Base-by-base conservation (phyloP, 2,113 vertebrate species). In the Dendropsophus ebraccatus region DNA sequence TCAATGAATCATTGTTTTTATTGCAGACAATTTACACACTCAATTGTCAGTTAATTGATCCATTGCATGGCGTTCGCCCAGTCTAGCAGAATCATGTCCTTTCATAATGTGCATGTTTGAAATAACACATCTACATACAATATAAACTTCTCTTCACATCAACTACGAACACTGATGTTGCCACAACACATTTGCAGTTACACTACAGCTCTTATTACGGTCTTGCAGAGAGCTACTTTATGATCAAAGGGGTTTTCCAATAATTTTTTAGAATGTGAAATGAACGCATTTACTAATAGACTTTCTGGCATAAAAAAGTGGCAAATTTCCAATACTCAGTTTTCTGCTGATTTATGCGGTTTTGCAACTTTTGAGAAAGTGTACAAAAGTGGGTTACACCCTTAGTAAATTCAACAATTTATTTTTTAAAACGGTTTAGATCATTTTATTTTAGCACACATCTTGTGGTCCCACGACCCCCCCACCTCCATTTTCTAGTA, bases 1-100 rank as follows among this genome's bases (percentile, higher is more conserved):
- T 85, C 28, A 79, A 79, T 85, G 60, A 85, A 85, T 85, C 47
- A 79, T 79, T 85, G 84, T 85, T 85, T 85, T 85, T 85, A 85
- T 85, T 78, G 83, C 83, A 78, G 56, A 50, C 60, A 54, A 69
- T 79, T 79, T 80, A 80, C 69, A 86, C 49, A 86, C 84, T 72
- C n/a, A 32, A 86, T 80, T 86, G 84, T 85, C 62, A 86, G 84
- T 80, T 80, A 86, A 86, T 49, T 80, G 76, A 80, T 86, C 84
- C 65, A 86, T 79, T 69, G 49, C 62, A 86, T 54, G 60, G 45
- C 75, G 70, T 78, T 47, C 60, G 25, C 47, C 72, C 32, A 86
- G 28, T 62, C 35, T 78, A 72, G 67, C 52, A 72, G 54, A 72
- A 86, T 80, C 35, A 37, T 86, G 84, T 35, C 45, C 49, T 70